Evolutionary conservation across 2,113 vertebrate species (phyloP).

Genomic region (Calidris pygmaea): DNA sequence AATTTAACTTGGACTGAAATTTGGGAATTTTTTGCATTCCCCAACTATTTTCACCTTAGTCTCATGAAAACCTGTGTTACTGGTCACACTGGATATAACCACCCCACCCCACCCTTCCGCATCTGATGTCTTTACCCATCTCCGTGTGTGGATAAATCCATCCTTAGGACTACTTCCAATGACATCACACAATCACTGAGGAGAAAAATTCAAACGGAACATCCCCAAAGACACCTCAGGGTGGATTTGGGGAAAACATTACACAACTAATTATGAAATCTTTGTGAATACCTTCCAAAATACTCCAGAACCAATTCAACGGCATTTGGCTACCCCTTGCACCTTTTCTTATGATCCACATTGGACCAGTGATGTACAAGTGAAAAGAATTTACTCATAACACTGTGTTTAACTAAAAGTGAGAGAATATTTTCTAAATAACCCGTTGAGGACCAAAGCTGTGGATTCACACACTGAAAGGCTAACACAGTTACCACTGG

Average conservation of each 20-base stretch:
- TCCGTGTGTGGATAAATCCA: background rate
- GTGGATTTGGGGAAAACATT: background rate
- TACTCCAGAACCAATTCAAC: background rate
- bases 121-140: background rate
- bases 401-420: background rate
- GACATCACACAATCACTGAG: background rate
- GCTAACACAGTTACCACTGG: background rate
- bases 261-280: background rate
- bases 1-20: background rate
- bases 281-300: background rate
- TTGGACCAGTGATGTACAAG: background rate
- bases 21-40: background rate
- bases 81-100: background rate
- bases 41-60: background rate
- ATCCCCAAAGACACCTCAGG: background rate
- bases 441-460: background rate
- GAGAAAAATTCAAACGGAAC: background rate
- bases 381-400: background rate
- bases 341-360: background rate
- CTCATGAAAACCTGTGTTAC: background rate
- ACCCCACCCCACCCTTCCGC: background rate
- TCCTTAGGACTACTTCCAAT: background rate
- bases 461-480: background rate
- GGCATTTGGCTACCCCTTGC: background rate
- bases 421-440: background rate